A percentile compares a stretch with the other conserved stretches of the same genome.
These are phyloP conservation scores for Ovibos moschatus DNA, from an alignment of 2,113 vertebrate genomes.

Conservation along the genomic window DNA sequence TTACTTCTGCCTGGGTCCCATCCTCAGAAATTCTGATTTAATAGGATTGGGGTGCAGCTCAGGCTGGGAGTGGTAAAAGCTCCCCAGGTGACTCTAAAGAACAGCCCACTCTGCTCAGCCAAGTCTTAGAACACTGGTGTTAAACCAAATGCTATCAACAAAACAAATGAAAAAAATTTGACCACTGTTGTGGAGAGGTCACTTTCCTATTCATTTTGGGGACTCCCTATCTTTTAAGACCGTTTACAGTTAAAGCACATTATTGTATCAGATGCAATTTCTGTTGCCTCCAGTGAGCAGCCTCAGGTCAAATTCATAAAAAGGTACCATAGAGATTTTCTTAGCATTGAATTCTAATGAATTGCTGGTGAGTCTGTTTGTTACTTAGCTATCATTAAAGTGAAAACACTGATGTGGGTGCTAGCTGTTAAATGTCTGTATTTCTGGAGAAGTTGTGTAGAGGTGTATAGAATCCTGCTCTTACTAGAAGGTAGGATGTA, in stretches of 20 bases:
- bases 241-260: slow-evolving; percentile 21
- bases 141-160: background rate
- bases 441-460: slow-evolving; percentile 7
- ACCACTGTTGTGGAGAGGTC: background rate
- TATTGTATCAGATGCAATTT: slow-evolving; percentile 35
- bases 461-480: background rate
- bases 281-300: slow-evolving; percentile 43
- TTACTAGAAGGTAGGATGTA: background rate
- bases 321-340: slow-evolving; percentile 64
- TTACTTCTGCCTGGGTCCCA: background rate
- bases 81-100: background rate
- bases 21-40: background rate
- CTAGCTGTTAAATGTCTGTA: slow-evolving; percentile 52
- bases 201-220: background rate
- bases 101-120: background rate
- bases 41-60: background rate
- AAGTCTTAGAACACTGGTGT: background rate
- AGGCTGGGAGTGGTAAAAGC: background rate
- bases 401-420: slow-evolving; percentile 51
- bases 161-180: background rate
- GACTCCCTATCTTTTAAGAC: slow-evolving; percentile 14
- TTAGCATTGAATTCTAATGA: slow-evolving; percentile 70
- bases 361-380: slow-evolving; percentile 35
- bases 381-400: slow-evolving; percentile 58
- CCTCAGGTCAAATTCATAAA: slow-evolving; percentile 64